Base-by-base conservation (phyloP, 2,113 vertebrate species). In the Albula goreensis region DNA sequence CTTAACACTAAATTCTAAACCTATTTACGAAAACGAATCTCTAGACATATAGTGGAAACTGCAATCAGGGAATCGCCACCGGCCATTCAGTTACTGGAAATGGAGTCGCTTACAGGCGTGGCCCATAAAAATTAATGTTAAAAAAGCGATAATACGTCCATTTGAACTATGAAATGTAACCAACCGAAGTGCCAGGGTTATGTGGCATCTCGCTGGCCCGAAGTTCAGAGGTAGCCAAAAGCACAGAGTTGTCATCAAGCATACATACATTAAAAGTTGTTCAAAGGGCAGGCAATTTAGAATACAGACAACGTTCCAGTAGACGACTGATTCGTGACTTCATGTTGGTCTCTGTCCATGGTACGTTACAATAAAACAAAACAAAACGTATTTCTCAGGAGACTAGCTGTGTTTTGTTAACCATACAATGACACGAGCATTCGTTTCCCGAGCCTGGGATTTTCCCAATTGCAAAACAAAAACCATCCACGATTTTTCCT, bases 261-360 rank as follows among this genome's bases (percentile, higher is more conserved):
- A 10, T 31, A 2, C 6, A 31, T 4, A 74, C 10, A 2, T 31
- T 74, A n/a, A 74, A 74, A 25, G 25, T 74, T 74, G 22, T 74
- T 74, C 22, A 74, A 74, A 31, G n/a, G 9, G 22, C 70, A 4
- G n/a, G 70, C 22, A 19, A 31, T 74, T 74, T 74, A 1, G 22
- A 74, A 31, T 74, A 8, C 7, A 74, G 1, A 74, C 70, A 31
- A 31, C n/a, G 5, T 74, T 74, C 70, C n/a, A 74, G 19, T 9
- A 2, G 12, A 12, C 7, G 12, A 31, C 31, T 31, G 70, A n/a
- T 74, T 31, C n/a, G 70, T 70, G 63, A 70, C 56, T 52, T 74
- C 17, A 74, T 52, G 80, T 78, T 31, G n/a, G 50, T 19, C 48
- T 77, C 22, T 84, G 66, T 77, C 66, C 83, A 77, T 63, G 66